Evolutionary conservation across 37 sponge, comb jelly and placozoan genomes (phyloP).

Genomic region (Oscarella lobularis): DNA sequence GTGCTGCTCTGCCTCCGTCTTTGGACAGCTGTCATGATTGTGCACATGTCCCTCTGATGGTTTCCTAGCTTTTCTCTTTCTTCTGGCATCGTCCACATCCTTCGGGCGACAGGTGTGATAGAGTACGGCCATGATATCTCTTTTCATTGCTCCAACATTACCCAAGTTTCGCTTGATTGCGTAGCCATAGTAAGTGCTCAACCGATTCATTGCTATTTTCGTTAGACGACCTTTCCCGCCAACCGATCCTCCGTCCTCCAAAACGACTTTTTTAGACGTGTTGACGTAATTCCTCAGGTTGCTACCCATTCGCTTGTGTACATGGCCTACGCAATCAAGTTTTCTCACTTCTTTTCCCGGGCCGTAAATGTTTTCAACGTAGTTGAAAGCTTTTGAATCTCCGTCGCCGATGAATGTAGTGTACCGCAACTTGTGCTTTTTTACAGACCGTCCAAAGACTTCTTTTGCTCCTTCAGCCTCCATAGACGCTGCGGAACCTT

Average conservation of each 20-base stretch:
- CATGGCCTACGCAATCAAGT: neutral
- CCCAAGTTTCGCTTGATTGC: too few relatives aligned
- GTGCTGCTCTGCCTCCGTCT: neutral
- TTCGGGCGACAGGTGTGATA: too few relatives aligned
- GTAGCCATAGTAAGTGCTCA: too few relatives aligned
- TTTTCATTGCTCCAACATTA: too few relatives aligned
- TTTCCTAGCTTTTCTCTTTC: too few relatives aligned
- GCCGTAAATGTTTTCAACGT: neutral
- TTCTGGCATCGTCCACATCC: too few relatives aligned
- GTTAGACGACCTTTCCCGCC: neutral
- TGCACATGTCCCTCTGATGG: too few relatives aligned
- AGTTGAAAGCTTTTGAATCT: neutral
- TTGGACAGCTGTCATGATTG: too few relatives aligned
- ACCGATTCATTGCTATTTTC: neutral
- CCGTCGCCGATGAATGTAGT: neutral
- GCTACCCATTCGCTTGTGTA: neutral
- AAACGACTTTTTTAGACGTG: neutral
- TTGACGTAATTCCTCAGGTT: neutral
- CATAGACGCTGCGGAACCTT: neutral
- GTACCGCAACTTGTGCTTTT: neutral
- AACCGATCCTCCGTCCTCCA: neutral
- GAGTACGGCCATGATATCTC: too few relatives aligned
- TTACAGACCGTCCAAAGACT: neutral
- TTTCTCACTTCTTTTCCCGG: neutral
- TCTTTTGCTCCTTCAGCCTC: neutral